Base-by-base conservation (phyloP, 2,797 vertebrate species). In the Silurus lanzhouensis region DNA sequence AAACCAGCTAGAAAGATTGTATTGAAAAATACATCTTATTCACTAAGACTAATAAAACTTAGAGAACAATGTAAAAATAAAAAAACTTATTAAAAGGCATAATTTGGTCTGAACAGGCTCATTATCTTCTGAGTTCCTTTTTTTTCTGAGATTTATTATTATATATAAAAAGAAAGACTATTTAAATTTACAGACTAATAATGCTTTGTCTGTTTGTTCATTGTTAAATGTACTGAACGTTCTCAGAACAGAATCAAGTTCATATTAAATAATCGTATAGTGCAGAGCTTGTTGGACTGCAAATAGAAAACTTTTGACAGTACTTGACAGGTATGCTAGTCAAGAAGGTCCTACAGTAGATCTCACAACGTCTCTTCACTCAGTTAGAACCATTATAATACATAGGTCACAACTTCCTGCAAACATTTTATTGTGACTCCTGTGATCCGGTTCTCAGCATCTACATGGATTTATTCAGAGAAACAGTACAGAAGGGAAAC, bases 381-480 rank as follows among this genome's bases (percentile, higher is more conserved):
- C 10, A 78, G 15, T 57, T 19, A 27, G 27, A 44, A 78, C 19
- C 10, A 5, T 76, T 77, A 46, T 78, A 44, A 22, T 4, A 81
- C 44, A 81, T 25, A 52, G 9, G 48, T 81, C 44, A 68, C 63
- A 81, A 48, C 46, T 81, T 27, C 8, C 63, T 57, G 20, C 27
- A 25, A 31, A 74, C 48, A 66, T 58, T 67, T 57, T 27, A 48
- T 52, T 31, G 20, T 48, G 27, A 27, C 17, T 79, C 25, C 17
- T 74, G 46, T 12, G 27, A 17, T 72, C 31, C 44, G 25, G 20
- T 60, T 25, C 19, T 74, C 70, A 31, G 9, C 22, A 3, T 75
- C 70, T 82, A 38, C 61, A 75, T 82, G 31, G 48, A 57, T 63
- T 63, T 46, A 55, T 46, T 44, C 77, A 66, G 60, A 67, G 57